These are phyloP conservation scores for Macropus fuliginosus DNA, from an alignment of 2,797 vertebrate species.

Conservation along the genomic window DNA sequence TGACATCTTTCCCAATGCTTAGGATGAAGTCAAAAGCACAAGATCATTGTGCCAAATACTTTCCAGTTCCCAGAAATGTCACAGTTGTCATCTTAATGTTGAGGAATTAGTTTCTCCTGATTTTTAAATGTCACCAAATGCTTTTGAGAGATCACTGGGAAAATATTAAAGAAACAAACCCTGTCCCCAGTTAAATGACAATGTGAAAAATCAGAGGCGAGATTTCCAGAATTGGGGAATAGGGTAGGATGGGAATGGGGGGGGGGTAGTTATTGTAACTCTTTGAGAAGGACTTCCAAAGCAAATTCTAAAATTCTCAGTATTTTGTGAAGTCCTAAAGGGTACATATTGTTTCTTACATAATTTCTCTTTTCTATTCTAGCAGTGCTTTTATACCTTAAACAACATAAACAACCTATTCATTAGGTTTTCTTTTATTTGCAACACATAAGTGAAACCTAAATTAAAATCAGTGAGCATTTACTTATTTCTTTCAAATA, in stretches of 20 bases:
- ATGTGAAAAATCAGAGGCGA: background rate
- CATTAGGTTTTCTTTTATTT: background rate
- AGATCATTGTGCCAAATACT: background rate
- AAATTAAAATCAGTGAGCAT: background rate
- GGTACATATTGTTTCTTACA: background rate
- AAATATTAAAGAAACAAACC: background rate
- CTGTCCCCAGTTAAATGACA: background rate
- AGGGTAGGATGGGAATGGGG: too few species aligned
- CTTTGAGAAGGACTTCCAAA: background rate
- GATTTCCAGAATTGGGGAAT: background rate
- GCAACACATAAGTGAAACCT: background rate
- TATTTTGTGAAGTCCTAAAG: background rate
- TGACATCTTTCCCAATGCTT: background rate
- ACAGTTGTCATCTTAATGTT: background rate
- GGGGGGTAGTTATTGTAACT: background rate
- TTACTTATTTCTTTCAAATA: slow-evolving; percentile 64
- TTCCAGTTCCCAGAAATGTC: background rate
- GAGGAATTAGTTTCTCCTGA: background rate
- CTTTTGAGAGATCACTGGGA: background rate
- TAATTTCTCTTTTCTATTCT: background rate
- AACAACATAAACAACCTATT: background rate
- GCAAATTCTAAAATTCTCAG: background rate
- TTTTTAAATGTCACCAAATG: background rate
- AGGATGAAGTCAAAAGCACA: background rate
- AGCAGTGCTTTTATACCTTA: background rate